Conservation (phyloP, 2,888 invertebrate species). For the Anarsia innoxiella region DNA sequence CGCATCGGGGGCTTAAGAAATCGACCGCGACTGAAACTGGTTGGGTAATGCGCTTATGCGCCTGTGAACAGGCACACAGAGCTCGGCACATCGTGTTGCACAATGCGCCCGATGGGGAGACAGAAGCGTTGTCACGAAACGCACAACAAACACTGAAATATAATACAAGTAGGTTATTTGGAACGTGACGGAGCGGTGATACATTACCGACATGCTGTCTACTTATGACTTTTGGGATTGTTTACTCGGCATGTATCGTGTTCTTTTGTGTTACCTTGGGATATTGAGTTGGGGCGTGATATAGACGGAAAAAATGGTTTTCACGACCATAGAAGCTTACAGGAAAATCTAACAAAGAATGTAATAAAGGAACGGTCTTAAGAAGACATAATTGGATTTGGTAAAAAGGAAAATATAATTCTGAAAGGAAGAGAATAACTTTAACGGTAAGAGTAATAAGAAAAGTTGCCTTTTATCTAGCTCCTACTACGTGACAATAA, state of each 20-base stretch:
- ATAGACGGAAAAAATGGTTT: too few species aligned
- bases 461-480: too few species aligned
- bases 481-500: too few species aligned
- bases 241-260: slow-evolving; percentile 6
- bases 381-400: neutral
- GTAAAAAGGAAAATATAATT: neutral
- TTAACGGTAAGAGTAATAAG: too few species aligned
- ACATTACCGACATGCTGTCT: slow-evolving; percentile 37
- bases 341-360: too few species aligned
- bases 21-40: slow-evolving; percentile 44
- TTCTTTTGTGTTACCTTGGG: too few species aligned
- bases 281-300: too few species aligned
- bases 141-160: slow-evolving; percentile 52
- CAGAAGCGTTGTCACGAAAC: slow-evolving; percentile 50
- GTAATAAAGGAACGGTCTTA: too few species aligned
- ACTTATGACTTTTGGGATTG: slow-evolving; percentile 29
- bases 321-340: too few species aligned
- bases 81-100: slow-evolving; percentile 48
- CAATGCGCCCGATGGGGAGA: slow-evolving; percentile 48
- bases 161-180: slow-evolving; percentile 58
- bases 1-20: slow-evolving; percentile 45
- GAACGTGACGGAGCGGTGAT: slow-evolving; percentile 57
- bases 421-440: too few species aligned
- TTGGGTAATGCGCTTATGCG: slow-evolving; percentile 39
- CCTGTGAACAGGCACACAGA: slow-evolving; percentile 37